phyloP scores from a whole-genome alignment of 2,888 invertebrate species.

The Coelopa pilipes region DNA sequence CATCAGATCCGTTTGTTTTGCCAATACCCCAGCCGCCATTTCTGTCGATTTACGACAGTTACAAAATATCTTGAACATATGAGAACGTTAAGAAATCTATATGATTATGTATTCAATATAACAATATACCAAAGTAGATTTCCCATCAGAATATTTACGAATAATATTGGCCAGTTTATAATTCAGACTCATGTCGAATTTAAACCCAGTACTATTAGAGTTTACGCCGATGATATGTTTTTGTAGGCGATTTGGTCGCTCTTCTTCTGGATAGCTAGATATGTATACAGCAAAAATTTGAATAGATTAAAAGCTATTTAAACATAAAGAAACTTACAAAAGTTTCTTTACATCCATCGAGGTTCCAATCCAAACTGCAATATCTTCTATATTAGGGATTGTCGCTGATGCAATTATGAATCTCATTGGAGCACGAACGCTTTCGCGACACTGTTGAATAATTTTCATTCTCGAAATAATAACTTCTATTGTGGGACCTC shows the following conservation, averaged over 20 bases:
- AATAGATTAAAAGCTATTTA: neutral
- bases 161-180: constrained; percentile 79
- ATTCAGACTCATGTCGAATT: constrained; percentile 81
- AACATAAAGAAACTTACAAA: constrained; percentile 29
- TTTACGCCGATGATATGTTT: constrained; percentile 76
- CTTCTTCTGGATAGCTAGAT: constrained; percentile 77
- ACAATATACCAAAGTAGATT: constrained; percentile 78
- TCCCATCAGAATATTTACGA: constrained; percentile 76
- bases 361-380: constrained; percentile 75
- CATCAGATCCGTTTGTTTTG: constrained; percentile 33
- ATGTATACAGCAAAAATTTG: neutral
- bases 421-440: constrained; percentile 57
- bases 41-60: constrained; percentile 79
- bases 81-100: neutral
- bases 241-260: constrained; percentile 78
- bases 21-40: constrained; percentile 74
- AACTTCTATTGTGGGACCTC: constrained; percentile 83
- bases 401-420: constrained; percentile 85
- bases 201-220: constrained; percentile 72
- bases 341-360: constrained; percentile 30
- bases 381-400: constrained; percentile 80
- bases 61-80: constrained; percentile 74
- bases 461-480: constrained; percentile 82
- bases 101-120: neutral
- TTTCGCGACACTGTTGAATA: no score